Base-by-base conservation (phyloP, 2,888 invertebrate species). In the Dicranocentrus wangi region DNA sequence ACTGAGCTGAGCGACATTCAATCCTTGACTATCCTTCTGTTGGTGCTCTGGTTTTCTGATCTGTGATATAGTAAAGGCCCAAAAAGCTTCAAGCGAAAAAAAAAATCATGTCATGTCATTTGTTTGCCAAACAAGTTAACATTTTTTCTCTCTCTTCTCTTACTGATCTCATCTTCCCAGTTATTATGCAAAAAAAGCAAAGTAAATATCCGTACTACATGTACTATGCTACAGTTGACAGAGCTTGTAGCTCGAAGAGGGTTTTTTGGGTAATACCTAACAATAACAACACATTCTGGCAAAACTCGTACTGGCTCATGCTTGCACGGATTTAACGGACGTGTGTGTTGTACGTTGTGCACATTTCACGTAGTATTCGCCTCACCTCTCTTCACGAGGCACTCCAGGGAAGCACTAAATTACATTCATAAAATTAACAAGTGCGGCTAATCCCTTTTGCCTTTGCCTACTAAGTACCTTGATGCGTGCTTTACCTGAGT, bases 341-440 rank as follows among this genome's bases (percentile, higher is more conserved):
- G 39, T 39, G 39, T 39, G 13, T 39, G 13, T 39, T 39, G 39
- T 39, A 39, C 39, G 39, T 39, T n/a, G 13, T 39, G 39, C 13
- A 39, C 39, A 39, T 39, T 5, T 39, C n/a, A n/a, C n/a, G 39
- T 13, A 39, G 5, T 39, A 13, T 39, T 39, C 13, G 13, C 39
- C 13, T 39, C 39, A 39, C 39, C 5, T 39, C 13, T 8, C 13
- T 39, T 8, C 39, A 61, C 55, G 69, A 77, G 53, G 60, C 77
- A 77, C 77, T 77, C 77, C 77, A 77, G 77, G 78, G 71, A 78
- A 63, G 69, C 72, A 66, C 32, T 66, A 71, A 71, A 79, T 79
- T 72, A 66, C 72, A 68, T 79, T 65, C 55, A 68, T 53, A 72
- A 73, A 73, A 73, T 51, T 51, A 73, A 32, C 19, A 80, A 65